Conservation (phyloP, 2,888 invertebrate species). For the Mesorhabditis belari region DNA sequence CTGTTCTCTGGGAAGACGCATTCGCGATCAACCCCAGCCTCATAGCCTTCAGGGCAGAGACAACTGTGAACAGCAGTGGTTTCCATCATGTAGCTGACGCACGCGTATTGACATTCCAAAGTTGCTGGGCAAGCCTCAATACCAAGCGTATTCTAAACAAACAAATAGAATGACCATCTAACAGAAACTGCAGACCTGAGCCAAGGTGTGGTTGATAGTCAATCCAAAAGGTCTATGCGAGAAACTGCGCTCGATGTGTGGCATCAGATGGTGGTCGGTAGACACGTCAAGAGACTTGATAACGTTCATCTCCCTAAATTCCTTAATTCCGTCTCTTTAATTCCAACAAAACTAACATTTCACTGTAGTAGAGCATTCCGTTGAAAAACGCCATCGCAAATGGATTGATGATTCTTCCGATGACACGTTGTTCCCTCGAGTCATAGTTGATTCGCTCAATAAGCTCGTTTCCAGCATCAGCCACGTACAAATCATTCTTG, state of each 20-base stretch:
- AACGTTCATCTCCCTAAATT: background rate
- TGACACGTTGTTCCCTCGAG: slow-evolving; percentile 16
- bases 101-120: background rate
- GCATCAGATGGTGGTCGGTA: slow-evolving; percentile 13
- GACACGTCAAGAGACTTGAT: background rate
- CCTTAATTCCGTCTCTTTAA: background rate
- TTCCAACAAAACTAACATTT: slow-evolving; percentile 6
- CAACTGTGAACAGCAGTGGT: background rate
- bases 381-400: slow-evolving; percentile 31
- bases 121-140: background rate
- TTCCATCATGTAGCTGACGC: background rate
- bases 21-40: background rate
- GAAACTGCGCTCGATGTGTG: slow-evolving; percentile 24
- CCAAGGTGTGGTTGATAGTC: slow-evolving; percentile 31
- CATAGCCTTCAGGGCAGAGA: background rate
- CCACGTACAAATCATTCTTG: slow-evolving; percentile 29
- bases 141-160: background rate
- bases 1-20: background rate
- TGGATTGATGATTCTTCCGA: slow-evolving; percentile 26
- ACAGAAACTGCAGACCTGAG: slow-evolving; percentile 9
- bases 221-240: slow-evolving; percentile 29
- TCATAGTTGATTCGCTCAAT: slow-evolving; percentile 33
- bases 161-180: background rate
- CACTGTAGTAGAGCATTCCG: slow-evolving; percentile 30
- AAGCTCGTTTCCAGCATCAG: slow-evolving; percentile 19